These are phyloP conservation scores for Meles meles DNA, from an alignment of 2,113 vertebrate genomes.

Conservation along the genomic window DNA sequence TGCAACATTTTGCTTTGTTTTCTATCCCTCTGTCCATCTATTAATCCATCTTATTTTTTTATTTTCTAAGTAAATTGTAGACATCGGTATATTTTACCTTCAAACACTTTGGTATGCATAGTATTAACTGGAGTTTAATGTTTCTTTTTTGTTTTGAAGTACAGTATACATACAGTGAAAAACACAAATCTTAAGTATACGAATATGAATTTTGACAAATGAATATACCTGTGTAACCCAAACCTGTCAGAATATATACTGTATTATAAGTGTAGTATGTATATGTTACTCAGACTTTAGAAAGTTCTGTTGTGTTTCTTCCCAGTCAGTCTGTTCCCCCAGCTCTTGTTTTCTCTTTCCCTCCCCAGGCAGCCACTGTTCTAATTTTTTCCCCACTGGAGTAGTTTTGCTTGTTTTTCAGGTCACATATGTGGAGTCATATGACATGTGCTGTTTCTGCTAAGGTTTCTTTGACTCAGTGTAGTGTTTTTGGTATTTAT, in stretches of 20 bases:
- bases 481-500: not conserved
- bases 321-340: not conserved
- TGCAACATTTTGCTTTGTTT: slow-evolving; percentile 15
- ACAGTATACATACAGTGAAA: not conserved
- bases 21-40: not conserved
- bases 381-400: not conserved
- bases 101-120: not conserved
- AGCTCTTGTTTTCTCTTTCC: not conserved
- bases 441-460: not conserved
- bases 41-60: not conserved
- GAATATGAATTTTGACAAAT: not conserved
- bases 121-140: not conserved
- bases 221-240: not conserved
- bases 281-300: not conserved
- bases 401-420: slow-evolving; percentile 1
- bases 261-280: not conserved
- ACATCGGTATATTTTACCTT: not conserved
- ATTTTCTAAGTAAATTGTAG: not conserved
- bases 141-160: not conserved
- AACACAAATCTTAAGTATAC: not conserved
- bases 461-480: not conserved
- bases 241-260: not conserved
- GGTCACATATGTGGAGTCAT: not conserved
- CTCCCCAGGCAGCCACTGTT: not conserved
- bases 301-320: not conserved